These are phyloP conservation scores for Drosophila anomalata DNA, from an alignment of 2,888 invertebrate genomes.

Conservation along the genomic window DNA sequence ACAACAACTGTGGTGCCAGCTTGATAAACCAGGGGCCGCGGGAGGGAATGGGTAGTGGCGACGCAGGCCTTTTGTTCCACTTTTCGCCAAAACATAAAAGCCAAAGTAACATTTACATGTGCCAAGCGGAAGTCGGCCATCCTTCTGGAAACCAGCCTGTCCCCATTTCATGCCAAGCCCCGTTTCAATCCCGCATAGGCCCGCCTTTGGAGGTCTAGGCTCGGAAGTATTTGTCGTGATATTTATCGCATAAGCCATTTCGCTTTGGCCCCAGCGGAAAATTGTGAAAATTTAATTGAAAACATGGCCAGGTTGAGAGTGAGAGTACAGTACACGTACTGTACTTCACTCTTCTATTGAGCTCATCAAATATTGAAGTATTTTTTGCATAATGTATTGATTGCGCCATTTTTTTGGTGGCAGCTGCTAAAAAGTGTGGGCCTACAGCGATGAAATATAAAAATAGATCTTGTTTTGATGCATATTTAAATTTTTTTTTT, in stretches of 20 bases:
- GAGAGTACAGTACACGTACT: slow-evolving; percentile 40
- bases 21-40: slow-evolving; percentile 26
- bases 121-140: slow-evolving; percentile 58
- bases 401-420: slow-evolving; percentile 34
- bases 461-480: slow-evolving; percentile 8
- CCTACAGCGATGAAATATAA: slow-evolving; percentile 20
- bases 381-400: slow-evolving; percentile 27
- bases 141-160: slow-evolving; percentile 1
- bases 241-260: slow-evolving; percentile 71
- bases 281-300: slow-evolving; percentile 78
- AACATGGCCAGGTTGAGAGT: slow-evolving; percentile 42
- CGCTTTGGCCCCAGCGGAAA: slow-evolving; percentile 56
- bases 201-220: slow-evolving; percentile 41
- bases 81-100: slow-evolving; percentile 23
- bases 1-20: slow-evolving; percentile 30
- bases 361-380: slow-evolving; percentile 67
- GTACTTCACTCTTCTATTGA: slow-evolving; percentile 30
- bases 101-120: slow-evolving; percentile 55
- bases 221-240: slow-evolving; percentile 75
- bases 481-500: slow-evolving; percentile 10
- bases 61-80: slow-evolving; percentile 36
- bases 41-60: not conserved
- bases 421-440: slow-evolving; percentile 40
- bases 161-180: not conserved
- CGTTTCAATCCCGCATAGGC: not conserved